Percentiles rank a stretch among this genome's conserved stretches.
These are phyloP conservation scores for Toxostoma redivivum DNA, from an alignment of 2,113 vertebrate genomes.

Conservation along the genomic window DNA sequence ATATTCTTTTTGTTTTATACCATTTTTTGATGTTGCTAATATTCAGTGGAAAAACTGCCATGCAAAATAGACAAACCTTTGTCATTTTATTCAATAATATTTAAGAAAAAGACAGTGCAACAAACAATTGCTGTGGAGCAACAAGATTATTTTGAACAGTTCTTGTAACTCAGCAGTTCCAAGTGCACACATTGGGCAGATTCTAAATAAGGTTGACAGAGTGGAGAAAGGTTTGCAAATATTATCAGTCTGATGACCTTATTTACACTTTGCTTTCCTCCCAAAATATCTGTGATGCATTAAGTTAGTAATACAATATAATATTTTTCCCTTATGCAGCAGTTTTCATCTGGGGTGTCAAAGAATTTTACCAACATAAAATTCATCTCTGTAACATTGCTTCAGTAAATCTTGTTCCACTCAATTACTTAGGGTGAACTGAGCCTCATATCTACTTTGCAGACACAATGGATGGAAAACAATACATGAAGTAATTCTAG, in stretches of 20 bases:
- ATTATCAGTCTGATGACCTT: constrained; percentile 29
- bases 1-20: neutral
- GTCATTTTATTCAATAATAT: neutral
- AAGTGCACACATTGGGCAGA: neutral
- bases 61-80: neutral
- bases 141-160: neutral
- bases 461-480: neutral
- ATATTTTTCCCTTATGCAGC: constrained; percentile 13
- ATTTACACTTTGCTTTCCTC: constrained; percentile 35
- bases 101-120: neutral
- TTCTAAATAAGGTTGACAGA: constrained; percentile 19
- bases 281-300: neutral
- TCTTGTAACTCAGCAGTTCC: constrained; percentile 13
- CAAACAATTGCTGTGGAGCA: neutral
- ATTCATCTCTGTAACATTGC: neutral
- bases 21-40: neutral
- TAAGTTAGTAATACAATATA: neutral
- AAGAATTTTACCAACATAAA: constrained; percentile 21
- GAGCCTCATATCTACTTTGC: neutral
- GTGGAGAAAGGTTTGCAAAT: constrained; percentile 33
- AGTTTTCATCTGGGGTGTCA: constrained; percentile 15
- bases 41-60: neutral
- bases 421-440: neutral
- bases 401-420: neutral
- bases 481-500: neutral